Conservation (phyloP, 2,113 vertebrate species). For the Micromys minutus region DNA sequence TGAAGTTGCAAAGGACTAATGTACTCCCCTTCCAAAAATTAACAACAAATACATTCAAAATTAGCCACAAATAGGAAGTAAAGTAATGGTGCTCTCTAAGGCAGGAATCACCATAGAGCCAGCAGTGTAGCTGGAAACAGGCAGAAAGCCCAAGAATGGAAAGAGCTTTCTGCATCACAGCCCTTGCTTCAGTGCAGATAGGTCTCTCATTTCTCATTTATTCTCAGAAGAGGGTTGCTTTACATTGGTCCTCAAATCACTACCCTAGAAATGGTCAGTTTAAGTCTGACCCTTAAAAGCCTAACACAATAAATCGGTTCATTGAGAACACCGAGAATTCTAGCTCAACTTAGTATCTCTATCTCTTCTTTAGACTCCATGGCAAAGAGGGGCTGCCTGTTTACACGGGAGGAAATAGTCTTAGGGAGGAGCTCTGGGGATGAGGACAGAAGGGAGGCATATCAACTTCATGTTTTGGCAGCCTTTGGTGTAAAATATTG, state of each 20-base stretch:
- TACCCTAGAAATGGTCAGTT: constrained; percentile 42
- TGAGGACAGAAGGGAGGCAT: neutral
- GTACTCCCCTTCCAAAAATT: fast-evolving
- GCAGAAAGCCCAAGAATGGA: neutral
- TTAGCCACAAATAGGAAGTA: neutral
- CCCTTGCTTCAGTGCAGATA: neutral
- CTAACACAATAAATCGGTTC: constrained; percentile 2
- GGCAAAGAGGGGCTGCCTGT: neutral
- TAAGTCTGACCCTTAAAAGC: constrained; percentile 41
- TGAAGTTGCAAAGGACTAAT: neutral
- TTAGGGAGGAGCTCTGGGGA: neutral
- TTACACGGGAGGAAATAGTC: neutral
- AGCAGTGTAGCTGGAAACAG: no score
- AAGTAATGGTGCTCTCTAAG: neutral
- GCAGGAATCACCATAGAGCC: neutral
- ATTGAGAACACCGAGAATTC: constrained; percentile 9
- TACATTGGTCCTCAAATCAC: neutral
- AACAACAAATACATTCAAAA: neutral
- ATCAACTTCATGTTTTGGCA: constrained; percentile 24
- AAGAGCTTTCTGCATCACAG: neutral
- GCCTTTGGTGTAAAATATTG: constrained; percentile 25
- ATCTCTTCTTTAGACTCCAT: neutral
- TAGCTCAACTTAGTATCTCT: neutral
- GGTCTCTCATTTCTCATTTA: neutral
- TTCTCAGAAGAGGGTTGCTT: constrained; percentile 48